phyloP scores from a whole-genome alignment of 2,113 vertebrate genomes.

The Labeo catla region DNA sequence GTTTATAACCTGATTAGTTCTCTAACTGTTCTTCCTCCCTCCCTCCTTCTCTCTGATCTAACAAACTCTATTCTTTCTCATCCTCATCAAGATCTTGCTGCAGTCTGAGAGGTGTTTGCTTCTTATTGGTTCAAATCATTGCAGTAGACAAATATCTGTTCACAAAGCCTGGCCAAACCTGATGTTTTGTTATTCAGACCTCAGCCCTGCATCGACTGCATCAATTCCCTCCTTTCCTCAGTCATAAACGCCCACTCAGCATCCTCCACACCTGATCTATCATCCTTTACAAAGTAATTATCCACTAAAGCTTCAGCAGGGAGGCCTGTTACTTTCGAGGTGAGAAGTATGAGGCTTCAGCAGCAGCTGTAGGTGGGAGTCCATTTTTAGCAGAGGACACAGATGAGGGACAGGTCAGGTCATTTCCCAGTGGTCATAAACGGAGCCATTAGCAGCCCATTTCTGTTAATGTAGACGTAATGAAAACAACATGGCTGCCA shows the following conservation, averaged over 20 bases:
- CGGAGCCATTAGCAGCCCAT: slow-evolving; percentile 71
- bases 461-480: slow-evolving; percentile 67
- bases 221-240: slow-evolving; percentile 18
- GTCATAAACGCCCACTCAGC: slow-evolving; percentile 29
- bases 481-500: slow-evolving; percentile 66
- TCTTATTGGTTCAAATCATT: background rate
- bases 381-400: slow-evolving; percentile 36
- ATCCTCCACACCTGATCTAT: slow-evolving; percentile 42
- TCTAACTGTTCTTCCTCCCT: background rate
- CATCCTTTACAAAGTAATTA: slow-evolving; percentile 42
- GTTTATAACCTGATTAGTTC: background rate
- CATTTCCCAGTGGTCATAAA: slow-evolving; percentile 62
- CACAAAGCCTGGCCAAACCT: background rate
- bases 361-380: slow-evolving; percentile 22
- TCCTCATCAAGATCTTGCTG: background rate
- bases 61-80: background rate
- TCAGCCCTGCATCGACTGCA: background rate
- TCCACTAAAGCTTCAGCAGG: slow-evolving; percentile 37
- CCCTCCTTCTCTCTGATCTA: background rate
- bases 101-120: background rate
- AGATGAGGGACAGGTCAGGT: slow-evolving; percentile 49
- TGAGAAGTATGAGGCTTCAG: slow-evolving; percentile 27
- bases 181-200: slow-evolving; percentile 25
- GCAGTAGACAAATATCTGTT: background rate
- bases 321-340: background rate